Evolutionary conservation across 2,888 invertebrate species (phyloP), one percentile per base, ranked within the genome.

Genomic region (Actias luna): DNA sequence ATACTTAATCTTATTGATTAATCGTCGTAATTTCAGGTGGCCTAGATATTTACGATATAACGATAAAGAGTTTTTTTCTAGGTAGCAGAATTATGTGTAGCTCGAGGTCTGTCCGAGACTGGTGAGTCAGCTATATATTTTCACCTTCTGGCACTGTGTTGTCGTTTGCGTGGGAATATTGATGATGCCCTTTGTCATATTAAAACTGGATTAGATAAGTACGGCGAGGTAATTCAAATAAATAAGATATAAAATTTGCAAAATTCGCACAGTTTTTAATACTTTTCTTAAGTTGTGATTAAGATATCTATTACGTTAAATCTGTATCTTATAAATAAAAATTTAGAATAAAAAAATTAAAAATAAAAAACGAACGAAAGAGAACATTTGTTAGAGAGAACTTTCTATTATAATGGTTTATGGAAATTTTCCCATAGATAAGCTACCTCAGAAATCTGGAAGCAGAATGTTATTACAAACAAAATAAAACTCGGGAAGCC

Each of bases 71-170:
- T 29, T 50, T 50, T 59, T 8, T 62, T 64, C 27, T 59, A 89
- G 89, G 67, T 92, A 59, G 92, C 92, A 62, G 89, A 92, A 71
- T 77, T 84, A 14, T 90, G 90, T 68, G 62, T 89, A 22, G 81
- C 88, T 0, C 80, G 79, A 29, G 80, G 80, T 0, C 67, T 90
- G 2, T 59, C 76, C 0, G 79, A 82, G 57, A 59, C 67, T 0
- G 88, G 85, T 1, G 85, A 84, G 36, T 76, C 84, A 0, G 77
- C 89, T 0, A 76, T 76, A 0, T 88, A 89, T 63, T 84, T 73
- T 68, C 91, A 92, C 67, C 66, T 88, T 29, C 68, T 91, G 0
- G 84, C 85, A 0, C 72, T 92, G 4, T 84, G 88, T 71, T 88
- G 82, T 64, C 83, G 88, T 0, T 73, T 92, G 12, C 79, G 78